Conservation (phyloP, 2,113 vertebrate species). For the Camelus bactrianus region DNA sequence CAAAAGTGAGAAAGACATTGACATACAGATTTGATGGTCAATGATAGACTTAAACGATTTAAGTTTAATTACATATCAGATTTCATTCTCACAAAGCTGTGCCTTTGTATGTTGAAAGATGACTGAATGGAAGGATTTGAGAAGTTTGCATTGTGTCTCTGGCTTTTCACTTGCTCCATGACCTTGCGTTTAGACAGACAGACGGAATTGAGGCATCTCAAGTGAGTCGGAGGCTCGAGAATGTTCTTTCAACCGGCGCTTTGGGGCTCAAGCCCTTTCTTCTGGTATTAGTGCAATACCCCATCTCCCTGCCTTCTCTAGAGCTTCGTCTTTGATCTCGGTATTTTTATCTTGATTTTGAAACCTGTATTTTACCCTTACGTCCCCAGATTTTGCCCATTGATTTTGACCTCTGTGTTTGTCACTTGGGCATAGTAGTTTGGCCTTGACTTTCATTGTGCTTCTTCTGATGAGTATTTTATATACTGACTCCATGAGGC, state of each 20-base stretch:
- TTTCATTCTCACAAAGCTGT: background rate
- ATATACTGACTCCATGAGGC: background rate
- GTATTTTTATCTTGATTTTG: slow-evolving; percentile 33
- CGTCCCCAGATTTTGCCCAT: background rate
- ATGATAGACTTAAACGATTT: background rate
- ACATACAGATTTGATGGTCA: background rate
- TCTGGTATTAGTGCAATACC: background rate
- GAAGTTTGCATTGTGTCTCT: background rate
- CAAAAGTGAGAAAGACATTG: slow-evolving; percentile 12
- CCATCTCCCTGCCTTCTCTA: background rate
- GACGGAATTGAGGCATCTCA: background rate
- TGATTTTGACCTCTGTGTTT: background rate
- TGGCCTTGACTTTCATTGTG: background rate
- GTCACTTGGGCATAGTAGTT: background rate
- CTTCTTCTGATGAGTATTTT: slow-evolving; percentile 17
- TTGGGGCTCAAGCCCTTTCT: background rate
- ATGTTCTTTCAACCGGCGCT: background rate
- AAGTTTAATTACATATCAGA: background rate
- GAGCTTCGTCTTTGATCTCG: background rate
- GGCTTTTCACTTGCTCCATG: background rate
- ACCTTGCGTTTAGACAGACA: background rate
- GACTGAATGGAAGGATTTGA: background rate
- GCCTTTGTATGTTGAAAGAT: background rate
- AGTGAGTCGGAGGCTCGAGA: background rate
- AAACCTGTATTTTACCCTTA: background rate